phyloP scores from a whole-genome alignment of 2,113 vertebrate genomes.

The Actenoides lindsayi region DNA sequence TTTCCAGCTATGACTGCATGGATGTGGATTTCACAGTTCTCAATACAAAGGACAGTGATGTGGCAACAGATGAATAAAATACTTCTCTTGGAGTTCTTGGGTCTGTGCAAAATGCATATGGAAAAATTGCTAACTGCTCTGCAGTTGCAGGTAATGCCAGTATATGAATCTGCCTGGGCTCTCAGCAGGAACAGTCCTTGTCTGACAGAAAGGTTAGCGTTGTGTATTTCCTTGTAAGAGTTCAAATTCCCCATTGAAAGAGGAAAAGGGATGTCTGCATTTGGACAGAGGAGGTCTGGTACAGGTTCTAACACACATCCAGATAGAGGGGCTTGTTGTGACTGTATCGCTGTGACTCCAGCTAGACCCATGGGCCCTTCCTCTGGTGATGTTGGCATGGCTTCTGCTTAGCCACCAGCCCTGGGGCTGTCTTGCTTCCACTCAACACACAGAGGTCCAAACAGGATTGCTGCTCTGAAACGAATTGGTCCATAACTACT shows the following conservation, averaged over 20 bases:
- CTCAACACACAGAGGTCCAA: background rate
- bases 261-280: background rate
- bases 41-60: background rate
- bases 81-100: background rate
- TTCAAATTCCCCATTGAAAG: background rate
- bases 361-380: fast-evolving
- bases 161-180: background rate
- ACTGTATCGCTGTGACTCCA: background rate
- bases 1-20: background rate
- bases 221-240: background rate
- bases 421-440: background rate
- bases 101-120: fast-evolving
- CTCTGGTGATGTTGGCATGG: background rate
- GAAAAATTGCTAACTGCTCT: background rate
- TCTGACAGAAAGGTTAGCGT: background rate
- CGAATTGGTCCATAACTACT: no score
- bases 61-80: background rate
- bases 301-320: fast-evolving
- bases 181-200: background rate
- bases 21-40: background rate
- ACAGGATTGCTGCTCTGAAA: background rate
- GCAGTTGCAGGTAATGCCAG: background rate
- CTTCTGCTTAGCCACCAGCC: background rate
- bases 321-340: fast-evolving
- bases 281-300: background rate